These are phyloP conservation scores for Yponomeuta cagnagella DNA, from an alignment of 2,888 invertebrate species.

Conservation along the genomic window DNA sequence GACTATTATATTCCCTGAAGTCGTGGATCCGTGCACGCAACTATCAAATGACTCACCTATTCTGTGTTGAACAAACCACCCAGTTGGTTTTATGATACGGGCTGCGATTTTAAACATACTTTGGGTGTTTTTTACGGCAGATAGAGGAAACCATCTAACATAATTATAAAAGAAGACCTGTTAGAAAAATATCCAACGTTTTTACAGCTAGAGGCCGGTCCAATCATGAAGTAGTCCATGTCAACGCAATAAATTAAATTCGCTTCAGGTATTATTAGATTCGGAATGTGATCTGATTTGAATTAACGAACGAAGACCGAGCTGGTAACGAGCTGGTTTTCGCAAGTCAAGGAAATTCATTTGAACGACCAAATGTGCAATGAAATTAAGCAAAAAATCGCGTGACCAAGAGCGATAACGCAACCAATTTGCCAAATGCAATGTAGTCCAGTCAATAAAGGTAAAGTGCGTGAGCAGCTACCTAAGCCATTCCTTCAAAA, in stretches of 20 bases:
- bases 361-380: too few relatives aligned
- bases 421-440: neutral
- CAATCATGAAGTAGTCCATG: slow-evolving; percentile 4
- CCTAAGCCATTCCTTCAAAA: too few relatives aligned
- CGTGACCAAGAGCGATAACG: neutral
- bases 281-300: neutral
- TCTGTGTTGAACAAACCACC: neutral
- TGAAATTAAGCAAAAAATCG: neutral
- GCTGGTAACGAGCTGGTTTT: neutral
- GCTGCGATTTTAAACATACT: neutral
- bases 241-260: slow-evolving; percentile 5
- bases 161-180: neutral
- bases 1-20: slow-evolving; percentile 3
- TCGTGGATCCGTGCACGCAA: slow-evolving; percentile 8
- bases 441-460: too few relatives aligned
- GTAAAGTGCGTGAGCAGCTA: too few relatives aligned
- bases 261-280: neutral
- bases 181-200: neutral
- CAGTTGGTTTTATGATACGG: slow-evolving; percentile 1
- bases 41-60: neutral
- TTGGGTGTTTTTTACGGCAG: neutral
- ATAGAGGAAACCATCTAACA: neutral
- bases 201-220: neutral
- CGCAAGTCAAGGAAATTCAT: too few relatives aligned
- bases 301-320: neutral